phyloP scores from a whole-genome alignment of 2,797 vertebrate genomes.

The Sitta carolinensis region DNA sequence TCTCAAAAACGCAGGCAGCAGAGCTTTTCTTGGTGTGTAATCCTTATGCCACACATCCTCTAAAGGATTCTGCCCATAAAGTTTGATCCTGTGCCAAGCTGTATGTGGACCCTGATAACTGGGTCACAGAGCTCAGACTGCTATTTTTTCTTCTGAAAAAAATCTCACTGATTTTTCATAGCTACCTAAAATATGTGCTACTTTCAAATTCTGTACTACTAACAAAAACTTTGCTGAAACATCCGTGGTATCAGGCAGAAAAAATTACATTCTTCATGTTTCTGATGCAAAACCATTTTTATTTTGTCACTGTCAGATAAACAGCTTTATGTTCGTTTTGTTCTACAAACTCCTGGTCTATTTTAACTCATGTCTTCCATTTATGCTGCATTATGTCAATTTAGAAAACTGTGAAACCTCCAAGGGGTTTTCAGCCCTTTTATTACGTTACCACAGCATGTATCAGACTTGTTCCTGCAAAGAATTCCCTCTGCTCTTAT shows the following conservation, averaged over 20 bases:
- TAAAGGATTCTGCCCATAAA: not conserved
- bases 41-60: not conserved
- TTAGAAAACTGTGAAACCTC: not conserved
- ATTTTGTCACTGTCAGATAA: not conserved
- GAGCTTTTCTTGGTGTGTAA: not conserved
- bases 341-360: not conserved
- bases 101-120: not conserved
- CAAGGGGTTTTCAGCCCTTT: not conserved
- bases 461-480: not conserved
- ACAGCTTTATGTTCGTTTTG: not conserved
- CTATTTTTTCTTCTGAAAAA: not conserved
- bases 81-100: not conserved
- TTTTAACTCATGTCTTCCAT: not conserved
- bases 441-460: not conserved
- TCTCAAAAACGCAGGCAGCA: not conserved
- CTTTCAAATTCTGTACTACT: not conserved
- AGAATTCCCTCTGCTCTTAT: not conserved
- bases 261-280: not conserved
- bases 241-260: not conserved
- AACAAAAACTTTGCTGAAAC: not conserved
- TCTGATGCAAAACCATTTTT: not conserved
- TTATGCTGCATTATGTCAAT: not conserved
- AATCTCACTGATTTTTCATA: not conserved
- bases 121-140: not conserved
- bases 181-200: not conserved